A percentile compares a stretch with the other conserved stretches of the same genome.
phyloP scores from a whole-genome alignment of 2,797 vertebrate species.

The Sebastes cheni region DNA sequence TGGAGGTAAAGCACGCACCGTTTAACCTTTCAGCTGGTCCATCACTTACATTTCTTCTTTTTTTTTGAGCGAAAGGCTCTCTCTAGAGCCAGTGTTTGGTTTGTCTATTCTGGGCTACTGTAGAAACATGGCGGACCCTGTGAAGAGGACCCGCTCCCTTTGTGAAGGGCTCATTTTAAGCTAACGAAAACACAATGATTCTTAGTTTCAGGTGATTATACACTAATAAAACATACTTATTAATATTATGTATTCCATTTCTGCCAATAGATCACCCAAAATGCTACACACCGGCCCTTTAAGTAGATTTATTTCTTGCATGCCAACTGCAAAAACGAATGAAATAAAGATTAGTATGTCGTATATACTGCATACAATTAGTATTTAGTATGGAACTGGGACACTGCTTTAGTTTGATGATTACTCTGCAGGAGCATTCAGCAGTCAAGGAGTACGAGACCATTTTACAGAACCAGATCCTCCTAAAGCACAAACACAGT shows the following conservation, averaged over 20 bases:
- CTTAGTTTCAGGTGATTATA: too few relatives aligned
- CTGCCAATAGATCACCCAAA: too few relatives aligned
- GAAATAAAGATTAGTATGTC: not conserved
- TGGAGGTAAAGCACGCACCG: slow-evolving; percentile 74
- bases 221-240: too few relatives aligned
- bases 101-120: too few relatives aligned
- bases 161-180: too few relatives aligned
- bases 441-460: not conserved
- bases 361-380: not conserved
- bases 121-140: too few relatives aligned
- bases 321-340: not conserved
- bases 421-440: not conserved
- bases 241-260: too few relatives aligned
- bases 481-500: not conserved
- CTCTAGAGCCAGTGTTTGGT: too few relatives aligned
- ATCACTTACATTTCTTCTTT: not conserved
- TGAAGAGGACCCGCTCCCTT: too few relatives aligned
- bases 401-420: not conserved
- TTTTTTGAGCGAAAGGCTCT: not conserved
- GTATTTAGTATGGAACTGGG: not conserved
- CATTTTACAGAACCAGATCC: not conserved
- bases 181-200: too few relatives aligned
- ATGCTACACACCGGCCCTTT: too few relatives aligned
- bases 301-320: not conserved
- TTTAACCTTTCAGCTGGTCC: not conserved